Conservation (phyloP, 2,888 invertebrate species). For the Pilophorus perplexus region DNA sequence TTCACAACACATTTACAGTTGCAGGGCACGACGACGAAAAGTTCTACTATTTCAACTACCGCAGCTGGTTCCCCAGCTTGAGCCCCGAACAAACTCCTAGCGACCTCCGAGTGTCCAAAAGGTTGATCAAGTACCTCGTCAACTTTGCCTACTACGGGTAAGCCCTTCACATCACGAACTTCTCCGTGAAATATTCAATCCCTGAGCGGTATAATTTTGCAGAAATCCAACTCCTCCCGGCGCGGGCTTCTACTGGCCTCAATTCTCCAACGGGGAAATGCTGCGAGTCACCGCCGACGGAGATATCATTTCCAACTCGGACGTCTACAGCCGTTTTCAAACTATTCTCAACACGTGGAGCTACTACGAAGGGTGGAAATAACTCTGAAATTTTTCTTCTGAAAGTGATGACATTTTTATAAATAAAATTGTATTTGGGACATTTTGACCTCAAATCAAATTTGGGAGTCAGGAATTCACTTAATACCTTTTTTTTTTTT, state of each 20-base stretch:
- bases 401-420: too few relatives aligned
- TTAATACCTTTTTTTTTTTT: too few relatives aligned
- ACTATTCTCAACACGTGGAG: too few relatives aligned
- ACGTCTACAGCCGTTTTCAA: too few relatives aligned
- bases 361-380: too few relatives aligned
- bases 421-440: too few relatives aligned
- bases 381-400: too few relatives aligned
- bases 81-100: background rate
- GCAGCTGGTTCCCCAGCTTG: background rate
- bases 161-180: background rate
- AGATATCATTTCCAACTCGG: background rate
- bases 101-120: constrained; percentile 2
- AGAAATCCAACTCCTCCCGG: background rate
- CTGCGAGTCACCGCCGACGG: background rate
- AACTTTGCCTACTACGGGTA: constrained; percentile 23
- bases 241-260: background rate
- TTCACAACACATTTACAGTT: too few relatives aligned
- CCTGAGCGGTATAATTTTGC: background rate
- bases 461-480: too few relatives aligned
- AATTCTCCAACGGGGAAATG: background rate
- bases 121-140: constrained; percentile 26
- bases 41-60: constrained; percentile 10
- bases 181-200: background rate
- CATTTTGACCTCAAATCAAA: too few relatives aligned
- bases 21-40: background rate